Conservation (phyloP, 2,113 vertebrate genomes). For the Dromiciops gliroides region DNA sequence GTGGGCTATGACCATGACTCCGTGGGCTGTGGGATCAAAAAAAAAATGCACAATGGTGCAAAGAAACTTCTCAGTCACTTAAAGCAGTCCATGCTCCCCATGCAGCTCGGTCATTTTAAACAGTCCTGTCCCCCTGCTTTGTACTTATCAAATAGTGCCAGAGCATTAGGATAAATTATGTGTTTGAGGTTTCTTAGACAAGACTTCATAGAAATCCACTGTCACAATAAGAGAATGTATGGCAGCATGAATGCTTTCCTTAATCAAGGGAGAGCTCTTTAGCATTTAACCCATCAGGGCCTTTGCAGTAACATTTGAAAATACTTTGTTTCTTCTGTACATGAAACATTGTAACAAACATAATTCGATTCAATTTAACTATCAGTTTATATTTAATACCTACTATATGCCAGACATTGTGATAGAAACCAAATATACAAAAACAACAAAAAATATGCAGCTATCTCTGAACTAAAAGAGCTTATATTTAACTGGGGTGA, state of each 20-base stretch:
- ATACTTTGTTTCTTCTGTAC: not conserved
- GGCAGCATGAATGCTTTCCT: not conserved
- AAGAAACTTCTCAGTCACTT: not conserved
- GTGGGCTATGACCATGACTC: not conserved
- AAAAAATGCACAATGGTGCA: not conserved
- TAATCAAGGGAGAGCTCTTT: constrained; percentile 14
- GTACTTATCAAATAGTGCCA: not conserved
- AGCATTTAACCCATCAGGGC: not conserved
- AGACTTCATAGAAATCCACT: not conserved
- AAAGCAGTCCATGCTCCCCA: not conserved
- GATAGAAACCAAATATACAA: not conserved
- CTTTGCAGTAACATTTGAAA: constrained; percentile 11
- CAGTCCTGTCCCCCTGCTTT: not conserved
- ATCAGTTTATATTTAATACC: not conserved
- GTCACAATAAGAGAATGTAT: not conserved
- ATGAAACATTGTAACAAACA: not conserved
- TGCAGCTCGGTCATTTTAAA: not conserved
- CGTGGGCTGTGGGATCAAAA: not conserved
- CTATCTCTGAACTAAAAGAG: not conserved
- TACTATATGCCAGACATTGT: not conserved
- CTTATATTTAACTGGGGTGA: not conserved
- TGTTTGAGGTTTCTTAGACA: constrained; percentile 22
- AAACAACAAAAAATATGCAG: not conserved
- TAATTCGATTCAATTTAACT: not conserved
- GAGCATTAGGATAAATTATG: constrained; percentile 3